A percentile compares a stretch with the other conserved stretches of the same genome.
These are phyloP conservation scores for Pungitius pungitius DNA, from an alignment of 2,113 vertebrate species.

Conservation along the genomic window DNA sequence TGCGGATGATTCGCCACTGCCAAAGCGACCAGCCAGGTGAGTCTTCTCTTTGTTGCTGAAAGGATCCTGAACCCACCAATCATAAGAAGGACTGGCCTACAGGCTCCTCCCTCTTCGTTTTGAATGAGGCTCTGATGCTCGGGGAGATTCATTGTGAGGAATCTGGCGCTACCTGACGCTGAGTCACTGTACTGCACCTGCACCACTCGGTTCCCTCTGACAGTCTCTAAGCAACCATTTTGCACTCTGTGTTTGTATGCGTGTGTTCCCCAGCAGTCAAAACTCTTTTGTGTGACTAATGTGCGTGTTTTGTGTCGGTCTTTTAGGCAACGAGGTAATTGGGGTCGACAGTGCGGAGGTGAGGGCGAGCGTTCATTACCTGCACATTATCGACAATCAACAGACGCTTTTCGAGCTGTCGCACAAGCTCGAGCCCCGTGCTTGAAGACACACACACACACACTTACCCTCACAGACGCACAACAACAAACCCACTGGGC, in stretches of 20 bases:
- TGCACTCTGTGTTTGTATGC: constrained; percentile 18
- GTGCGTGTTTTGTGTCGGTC: constrained; percentile 11
- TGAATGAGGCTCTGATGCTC: background rate
- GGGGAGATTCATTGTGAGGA: background rate
- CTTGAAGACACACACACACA: constrained; percentile 64
- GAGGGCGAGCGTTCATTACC: constrained; percentile 88
- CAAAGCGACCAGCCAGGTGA: constrained; percentile 92
- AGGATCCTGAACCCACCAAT: background rate
- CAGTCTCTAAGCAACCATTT: constrained; percentile 75
- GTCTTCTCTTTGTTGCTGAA: background rate
- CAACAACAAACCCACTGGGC: constrained; percentile 3
- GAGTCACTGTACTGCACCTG: constrained; percentile 18
- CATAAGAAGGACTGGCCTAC: background rate
- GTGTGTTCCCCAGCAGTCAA: background rate
- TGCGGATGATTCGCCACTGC: constrained; percentile 95
- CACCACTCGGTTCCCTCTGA: constrained; percentile 19
- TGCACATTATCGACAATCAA: constrained; percentile 98
- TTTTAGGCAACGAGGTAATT: constrained; percentile 86
- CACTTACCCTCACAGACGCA: background rate
- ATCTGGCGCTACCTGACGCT: constrained; percentile 46
- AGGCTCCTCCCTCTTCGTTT: background rate
- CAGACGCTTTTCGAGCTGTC: constrained; percentile 97
- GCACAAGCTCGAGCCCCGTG: constrained; percentile 94
- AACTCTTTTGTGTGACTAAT: constrained; percentile 12
- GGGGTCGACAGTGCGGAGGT: constrained; percentile 90